These are phyloP conservation scores for Borostomias antarcticus DNA, from an alignment of 2,797 vertebrate species.

Conservation along the genomic window DNA sequence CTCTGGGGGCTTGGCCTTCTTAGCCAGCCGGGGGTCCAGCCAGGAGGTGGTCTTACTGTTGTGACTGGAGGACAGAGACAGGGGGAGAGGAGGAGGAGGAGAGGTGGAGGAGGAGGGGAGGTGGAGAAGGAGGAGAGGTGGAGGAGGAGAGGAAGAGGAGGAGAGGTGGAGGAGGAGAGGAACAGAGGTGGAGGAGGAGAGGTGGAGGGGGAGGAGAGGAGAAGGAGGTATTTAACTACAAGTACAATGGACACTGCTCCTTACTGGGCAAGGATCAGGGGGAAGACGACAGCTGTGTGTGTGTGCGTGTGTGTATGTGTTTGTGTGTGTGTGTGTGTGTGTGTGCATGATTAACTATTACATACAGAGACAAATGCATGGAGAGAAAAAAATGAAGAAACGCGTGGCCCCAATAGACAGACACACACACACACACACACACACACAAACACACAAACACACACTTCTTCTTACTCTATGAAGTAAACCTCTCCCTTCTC, in stretches of 20 bases:
- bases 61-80: slow-evolving; percentile 85
- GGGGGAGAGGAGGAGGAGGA: slow-evolving; percentile 18
- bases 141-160: slow-evolving; percentile 34
- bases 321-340: slow-evolving; percentile 2
- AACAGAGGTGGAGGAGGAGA: slow-evolving; percentile 2
- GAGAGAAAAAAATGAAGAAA: too few relatives aligned
- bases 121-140: not conserved
- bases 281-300: slow-evolving; percentile 19
- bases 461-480: slow-evolving; percentile 84
- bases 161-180: slow-evolving; percentile 30
- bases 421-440: slow-evolving; percentile 9
- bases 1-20: slow-evolving; percentile 98
- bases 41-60: slow-evolving; percentile 99
- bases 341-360: too few relatives aligned
- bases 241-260: too few relatives aligned
- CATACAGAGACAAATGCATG: too few relatives aligned
- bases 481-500: slow-evolving; percentile 99
- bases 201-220: not conserved
- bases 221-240: too few relatives aligned
- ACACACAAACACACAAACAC: slow-evolving; percentile 12
- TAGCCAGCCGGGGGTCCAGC: slow-evolving; percentile 98
- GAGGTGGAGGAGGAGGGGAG: slow-evolving; percentile 8
- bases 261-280: too few relatives aligned
- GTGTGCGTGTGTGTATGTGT: too few relatives aligned
- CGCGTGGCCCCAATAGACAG: too few relatives aligned